These are phyloP conservation scores for Scaptomyza reducta DNA, from an alignment of 2,888 invertebrate genomes.

Conservation along the genomic window DNA sequence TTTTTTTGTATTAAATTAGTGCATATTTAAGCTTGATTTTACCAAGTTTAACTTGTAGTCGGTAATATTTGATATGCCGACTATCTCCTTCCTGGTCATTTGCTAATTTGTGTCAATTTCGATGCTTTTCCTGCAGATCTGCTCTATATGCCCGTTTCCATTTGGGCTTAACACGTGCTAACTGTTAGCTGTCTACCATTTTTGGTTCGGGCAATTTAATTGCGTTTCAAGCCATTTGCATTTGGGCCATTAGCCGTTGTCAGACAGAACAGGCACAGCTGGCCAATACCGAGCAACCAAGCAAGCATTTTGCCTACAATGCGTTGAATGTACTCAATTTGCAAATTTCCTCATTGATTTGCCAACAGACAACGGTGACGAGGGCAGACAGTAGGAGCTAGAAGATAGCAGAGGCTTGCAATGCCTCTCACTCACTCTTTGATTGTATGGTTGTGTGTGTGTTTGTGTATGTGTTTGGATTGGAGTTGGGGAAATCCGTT, in stretches of 20 bases:
- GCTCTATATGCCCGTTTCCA: constrained; percentile 38
- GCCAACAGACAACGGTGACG: constrained; percentile 59
- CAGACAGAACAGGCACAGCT: constrained; percentile 26
- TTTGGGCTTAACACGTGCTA: constrained; percentile 16
- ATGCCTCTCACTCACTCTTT: neutral
- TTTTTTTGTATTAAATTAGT: too few species aligned
- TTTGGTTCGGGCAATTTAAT: constrained; percentile 49
- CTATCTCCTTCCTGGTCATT: constrained; percentile 5
- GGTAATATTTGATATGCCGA: neutral
- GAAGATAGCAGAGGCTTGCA: constrained; percentile 15
- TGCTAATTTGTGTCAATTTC: constrained; percentile 24
- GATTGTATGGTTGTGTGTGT: neutral
- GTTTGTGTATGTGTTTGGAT: neutral
- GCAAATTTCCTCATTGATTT: constrained; percentile 74
- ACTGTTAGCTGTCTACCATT: constrained; percentile 8
- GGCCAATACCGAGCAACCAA: constrained; percentile 7
- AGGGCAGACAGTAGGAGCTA: constrained; percentile 9
- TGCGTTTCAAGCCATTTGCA: constrained; percentile 54
- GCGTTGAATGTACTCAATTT: constrained; percentile 68
- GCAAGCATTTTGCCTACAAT: constrained; percentile 47
- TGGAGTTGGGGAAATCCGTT: constrained; percentile 1
- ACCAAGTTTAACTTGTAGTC: neutral
- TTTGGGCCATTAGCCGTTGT: constrained; percentile 39
- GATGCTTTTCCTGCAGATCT: constrained; percentile 10
- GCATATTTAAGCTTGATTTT: too few species aligned